Evolutionary conservation across 2,113 vertebrate genomes (phyloP).

Genomic region (zebrafish (Danio rerio)): DNA sequence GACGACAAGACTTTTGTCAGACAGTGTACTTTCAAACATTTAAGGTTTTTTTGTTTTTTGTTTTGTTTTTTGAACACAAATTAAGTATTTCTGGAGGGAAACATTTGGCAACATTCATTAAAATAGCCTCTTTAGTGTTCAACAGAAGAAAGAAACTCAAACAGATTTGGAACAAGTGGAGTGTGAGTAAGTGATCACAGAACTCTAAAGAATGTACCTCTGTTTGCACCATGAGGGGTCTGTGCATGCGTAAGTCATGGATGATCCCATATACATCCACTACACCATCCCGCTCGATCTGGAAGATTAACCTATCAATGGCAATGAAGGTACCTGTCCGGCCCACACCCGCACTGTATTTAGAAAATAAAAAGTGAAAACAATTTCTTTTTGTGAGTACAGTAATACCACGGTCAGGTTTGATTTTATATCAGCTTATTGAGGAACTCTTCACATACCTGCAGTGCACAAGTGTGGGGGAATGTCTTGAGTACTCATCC

Average conservation of each 20-base stretch:
- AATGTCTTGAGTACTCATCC: slow-evolving; percentile 82
- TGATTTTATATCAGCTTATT: background rate
- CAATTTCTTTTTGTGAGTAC: background rate
- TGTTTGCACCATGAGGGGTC: slow-evolving; percentile 94
- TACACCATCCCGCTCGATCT: slow-evolving; percentile 86
- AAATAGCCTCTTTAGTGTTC: too few species aligned
- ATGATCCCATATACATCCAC: slow-evolving; percentile 89
- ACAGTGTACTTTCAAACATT: too few species aligned
- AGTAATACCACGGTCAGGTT: background rate
- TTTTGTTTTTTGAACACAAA: too few species aligned
- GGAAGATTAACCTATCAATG: slow-evolving; percentile 89
- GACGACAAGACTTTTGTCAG: too few species aligned
- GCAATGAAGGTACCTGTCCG: slow-evolving; percentile 94
- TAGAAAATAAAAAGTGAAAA: slow-evolving; percentile 3
- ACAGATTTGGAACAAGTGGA: too few species aligned
- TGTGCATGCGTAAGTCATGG: slow-evolving; percentile 90
- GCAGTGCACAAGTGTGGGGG: slow-evolving; percentile 93
- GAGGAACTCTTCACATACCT: slow-evolving; percentile 76
- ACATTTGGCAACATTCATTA: too few species aligned
- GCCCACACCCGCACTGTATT: slow-evolving; percentile 89
- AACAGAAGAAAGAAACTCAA: too few species aligned
- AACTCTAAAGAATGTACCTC: slow-evolving; percentile 78
- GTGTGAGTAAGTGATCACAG: background rate
- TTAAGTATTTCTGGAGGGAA: too few species aligned
- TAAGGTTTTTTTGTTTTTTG: too few species aligned